Base-by-base conservation (phyloP, 1,140 invertebrate genomes). In the Drosophila ohnishii region DNA sequence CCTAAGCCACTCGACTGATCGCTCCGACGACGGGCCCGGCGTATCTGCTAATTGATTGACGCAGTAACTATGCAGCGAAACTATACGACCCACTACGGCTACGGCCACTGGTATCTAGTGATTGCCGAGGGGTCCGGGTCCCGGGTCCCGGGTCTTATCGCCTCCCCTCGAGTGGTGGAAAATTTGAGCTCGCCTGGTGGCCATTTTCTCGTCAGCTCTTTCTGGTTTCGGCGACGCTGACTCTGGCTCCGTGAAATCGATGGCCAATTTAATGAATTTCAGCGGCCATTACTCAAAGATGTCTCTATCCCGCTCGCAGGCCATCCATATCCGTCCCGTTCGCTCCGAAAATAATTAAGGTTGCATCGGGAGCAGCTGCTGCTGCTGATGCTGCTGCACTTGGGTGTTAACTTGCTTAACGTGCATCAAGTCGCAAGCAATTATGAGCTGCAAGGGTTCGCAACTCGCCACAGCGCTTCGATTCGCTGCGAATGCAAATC, bases 341-440 rank as follows among this genome's bases (percentile, higher is more conserved):
- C 37, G 32, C 64, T 64, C 60, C 62, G 51, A 63, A 87, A 86
- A 72, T 86, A 86, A 86, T 86, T 86, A 86, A 86, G 78, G 65
- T 72, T 60, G 75, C 51, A 42, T 53, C 42, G 19, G 44, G 35
- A 60, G 64, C 56, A 64, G 48, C 73, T 44, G 28, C 48, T 9
- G 53, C 50, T 59, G 75, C 47, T 9, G 53, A 50, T 59, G 75
- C 60, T 44, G 56, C 71, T 40, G 9, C 44, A 61, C 55, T 86
- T 81, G 84, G 84, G 84, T 88, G 84, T 88, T 88, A 88, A 88
- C 84, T 88, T 84, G 84, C 80, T 88, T 88, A 88, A 75, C 73
- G 85, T 88, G 72, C 84, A 79, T 72, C 83, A 88, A 87, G 79
- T 86, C 76, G 66, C 71, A 66, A 66, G 83, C 83, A 86, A 86